These are phyloP conservation scores for Tachina lurida DNA, from an alignment of 2,888 invertebrate species.

Conservation along the genomic window DNA sequence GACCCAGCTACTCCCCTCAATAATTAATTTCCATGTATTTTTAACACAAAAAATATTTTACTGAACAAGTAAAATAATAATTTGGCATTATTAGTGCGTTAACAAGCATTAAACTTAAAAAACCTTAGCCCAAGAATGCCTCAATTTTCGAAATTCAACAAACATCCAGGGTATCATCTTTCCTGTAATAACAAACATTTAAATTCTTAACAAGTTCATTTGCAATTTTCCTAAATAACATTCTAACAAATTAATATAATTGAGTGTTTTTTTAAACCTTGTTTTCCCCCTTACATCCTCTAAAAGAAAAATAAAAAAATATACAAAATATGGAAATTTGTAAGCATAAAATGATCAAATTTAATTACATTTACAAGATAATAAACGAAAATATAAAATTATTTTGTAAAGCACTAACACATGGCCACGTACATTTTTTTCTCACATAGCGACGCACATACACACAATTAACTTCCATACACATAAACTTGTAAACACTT, in stretches of 20 bases:
- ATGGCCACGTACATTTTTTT: constrained; percentile 59
- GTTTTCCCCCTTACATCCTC: constrained; percentile 19
- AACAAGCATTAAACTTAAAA: too few species aligned
- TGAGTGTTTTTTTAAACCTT: constrained; percentile 64
- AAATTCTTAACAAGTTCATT: constrained; percentile 11
- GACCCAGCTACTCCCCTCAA: too few species aligned
- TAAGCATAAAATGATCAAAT: constrained; percentile 68
- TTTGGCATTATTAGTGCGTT: too few species aligned
- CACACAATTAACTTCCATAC: not conserved
- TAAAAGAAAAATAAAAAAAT: not conserved
- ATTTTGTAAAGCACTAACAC: constrained; percentile 65
- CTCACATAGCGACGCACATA: not conserved
- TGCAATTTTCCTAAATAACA: constrained; percentile 46
- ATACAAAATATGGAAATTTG: constrained; percentile 54
- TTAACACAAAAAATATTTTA: too few species aligned
- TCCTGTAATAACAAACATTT: constrained; percentile 1
- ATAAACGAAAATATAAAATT: constrained; percentile 69
- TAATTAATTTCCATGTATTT: too few species aligned
- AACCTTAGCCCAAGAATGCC: not conserved
- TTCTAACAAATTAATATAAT: constrained; percentile 67
- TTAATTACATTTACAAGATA: constrained; percentile 71
- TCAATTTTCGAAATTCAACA: not conserved
- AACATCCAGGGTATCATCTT: not conserved
- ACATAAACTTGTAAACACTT: constrained; percentile 26
- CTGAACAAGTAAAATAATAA: too few species aligned